Evolutionary conservation across 2,888 invertebrate species (phyloP).

Genomic region (Eugnorisma glareosa): DNA sequence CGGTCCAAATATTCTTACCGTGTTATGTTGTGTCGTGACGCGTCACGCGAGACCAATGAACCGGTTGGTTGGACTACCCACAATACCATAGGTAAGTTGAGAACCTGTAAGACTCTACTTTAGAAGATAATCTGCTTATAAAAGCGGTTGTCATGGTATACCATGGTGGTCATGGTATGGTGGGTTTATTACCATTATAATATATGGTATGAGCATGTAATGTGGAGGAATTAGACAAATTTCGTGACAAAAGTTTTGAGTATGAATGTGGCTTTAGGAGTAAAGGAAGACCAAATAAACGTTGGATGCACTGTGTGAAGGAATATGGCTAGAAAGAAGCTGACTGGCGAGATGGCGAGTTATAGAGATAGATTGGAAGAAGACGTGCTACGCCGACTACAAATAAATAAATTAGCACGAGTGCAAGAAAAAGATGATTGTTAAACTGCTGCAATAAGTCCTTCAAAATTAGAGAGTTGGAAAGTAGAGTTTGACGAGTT

Average conservation of each 20-base stretch:
- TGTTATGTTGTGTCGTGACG: conserved; percentile 4
- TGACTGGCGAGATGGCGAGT: neutral
- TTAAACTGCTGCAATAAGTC: neutral
- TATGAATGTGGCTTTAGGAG: neutral
- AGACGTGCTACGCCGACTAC: neutral
- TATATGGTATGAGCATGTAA: neutral
- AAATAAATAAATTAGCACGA: neutral
- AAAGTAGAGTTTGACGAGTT: neutral
- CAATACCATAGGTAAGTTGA: neutral
- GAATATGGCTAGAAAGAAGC: neutral
- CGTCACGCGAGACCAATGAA: conserved; percentile 2
- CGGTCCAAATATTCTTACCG: neutral
- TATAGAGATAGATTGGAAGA: neutral
- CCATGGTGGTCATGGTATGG: no score
- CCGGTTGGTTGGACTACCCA: neutral
- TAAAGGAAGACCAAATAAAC: neutral
- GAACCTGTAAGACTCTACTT: neutral
- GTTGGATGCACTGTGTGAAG: neutral
- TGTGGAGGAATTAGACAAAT: neutral
- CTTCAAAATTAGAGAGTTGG: neutral
- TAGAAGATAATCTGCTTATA: neutral
- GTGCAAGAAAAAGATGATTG: neutral
- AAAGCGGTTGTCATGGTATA: neutral
- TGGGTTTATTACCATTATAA: no score
- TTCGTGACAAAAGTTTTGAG: neutral